These are phyloP conservation scores for Eupithecia centaureata DNA, from an alignment of 2,888 invertebrate species.

Conservation along the genomic window DNA sequence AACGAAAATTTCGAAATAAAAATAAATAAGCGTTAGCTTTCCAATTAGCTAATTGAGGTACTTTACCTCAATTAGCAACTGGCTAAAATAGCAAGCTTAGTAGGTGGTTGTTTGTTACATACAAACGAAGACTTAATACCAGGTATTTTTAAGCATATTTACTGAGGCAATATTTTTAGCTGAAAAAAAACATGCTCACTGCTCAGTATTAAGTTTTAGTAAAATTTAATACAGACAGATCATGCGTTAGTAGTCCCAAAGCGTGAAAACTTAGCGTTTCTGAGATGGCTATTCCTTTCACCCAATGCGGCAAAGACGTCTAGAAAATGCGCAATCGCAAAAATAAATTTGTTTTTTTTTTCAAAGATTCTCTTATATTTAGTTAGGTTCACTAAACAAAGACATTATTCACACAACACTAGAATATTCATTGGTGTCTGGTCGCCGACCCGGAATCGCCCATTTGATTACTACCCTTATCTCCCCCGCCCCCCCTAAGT, in stretches of 20 bases:
- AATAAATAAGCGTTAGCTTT: no score
- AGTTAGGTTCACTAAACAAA: neutral
- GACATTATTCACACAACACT: neutral
- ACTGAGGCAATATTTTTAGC: no score
- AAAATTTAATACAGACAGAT: neutral
- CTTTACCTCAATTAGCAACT: no score
- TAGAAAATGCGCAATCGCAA: neutral
- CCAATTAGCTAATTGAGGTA: no score
- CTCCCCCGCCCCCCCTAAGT: neutral
- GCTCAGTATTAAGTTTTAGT: neutral
- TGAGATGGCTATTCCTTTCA: neutral
- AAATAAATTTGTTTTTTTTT: neutral
- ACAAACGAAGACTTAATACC: neutral
- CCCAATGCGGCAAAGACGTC: neutral
- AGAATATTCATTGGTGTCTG: constrained; percentile 18
- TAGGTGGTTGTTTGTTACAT: neutral
- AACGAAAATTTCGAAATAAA: no score
- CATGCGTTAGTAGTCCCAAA: neutral
- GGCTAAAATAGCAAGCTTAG: no score
- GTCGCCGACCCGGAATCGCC: constrained; percentile 13
- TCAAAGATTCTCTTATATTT: no score
- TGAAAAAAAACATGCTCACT: no score
- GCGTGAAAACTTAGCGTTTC: neutral
- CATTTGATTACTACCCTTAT: neutral
- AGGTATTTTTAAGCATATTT: neutral